Evolutionary conservation across 2,113 vertebrate species (phyloP).

Genomic region (Tachysurus fulvidraco): DNA sequence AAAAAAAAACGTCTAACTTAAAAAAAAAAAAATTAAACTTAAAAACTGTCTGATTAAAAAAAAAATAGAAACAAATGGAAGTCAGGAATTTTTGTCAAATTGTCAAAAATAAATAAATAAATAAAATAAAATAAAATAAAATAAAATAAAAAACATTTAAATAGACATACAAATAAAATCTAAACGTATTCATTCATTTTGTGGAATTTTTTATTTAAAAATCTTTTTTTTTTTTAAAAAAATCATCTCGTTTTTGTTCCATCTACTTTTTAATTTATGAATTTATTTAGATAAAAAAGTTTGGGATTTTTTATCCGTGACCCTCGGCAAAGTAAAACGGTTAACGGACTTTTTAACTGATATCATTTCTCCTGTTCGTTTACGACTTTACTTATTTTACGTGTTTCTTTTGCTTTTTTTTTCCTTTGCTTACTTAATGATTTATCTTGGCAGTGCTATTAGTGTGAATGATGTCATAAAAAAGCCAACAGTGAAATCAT

Average conservation of each 20-base stretch:
- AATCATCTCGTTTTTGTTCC: background rate
- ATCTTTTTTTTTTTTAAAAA: background rate
- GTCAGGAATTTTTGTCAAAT: too few relatives aligned
- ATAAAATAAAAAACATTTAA: too few relatives aligned
- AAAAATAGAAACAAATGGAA: too few relatives aligned
- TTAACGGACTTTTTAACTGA: background rate
- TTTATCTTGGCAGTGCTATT: background rate
- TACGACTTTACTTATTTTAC: background rate
- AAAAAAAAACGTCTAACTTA: too few relatives aligned
- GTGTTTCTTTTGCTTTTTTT: background rate
- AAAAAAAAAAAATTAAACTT: too few relatives aligned
- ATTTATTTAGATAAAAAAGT: background rate
- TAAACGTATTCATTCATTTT: background rate
- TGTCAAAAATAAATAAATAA: too few relatives aligned
- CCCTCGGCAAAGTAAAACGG: background rate
- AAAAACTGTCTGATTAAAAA: too few relatives aligned
- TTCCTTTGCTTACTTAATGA: background rate
- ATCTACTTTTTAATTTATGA: background rate
- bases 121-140: too few relatives aligned
- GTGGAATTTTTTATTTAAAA: background rate
- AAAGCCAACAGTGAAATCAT: background rate
- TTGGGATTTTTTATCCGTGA: background rate
- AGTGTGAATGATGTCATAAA: slow-evolving; percentile 15
- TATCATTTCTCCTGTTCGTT: background rate
- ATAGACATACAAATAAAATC: too few relatives aligned